Base-by-base conservation (phyloP, 2,888 invertebrate species). In the Netelia inedita region DNA sequence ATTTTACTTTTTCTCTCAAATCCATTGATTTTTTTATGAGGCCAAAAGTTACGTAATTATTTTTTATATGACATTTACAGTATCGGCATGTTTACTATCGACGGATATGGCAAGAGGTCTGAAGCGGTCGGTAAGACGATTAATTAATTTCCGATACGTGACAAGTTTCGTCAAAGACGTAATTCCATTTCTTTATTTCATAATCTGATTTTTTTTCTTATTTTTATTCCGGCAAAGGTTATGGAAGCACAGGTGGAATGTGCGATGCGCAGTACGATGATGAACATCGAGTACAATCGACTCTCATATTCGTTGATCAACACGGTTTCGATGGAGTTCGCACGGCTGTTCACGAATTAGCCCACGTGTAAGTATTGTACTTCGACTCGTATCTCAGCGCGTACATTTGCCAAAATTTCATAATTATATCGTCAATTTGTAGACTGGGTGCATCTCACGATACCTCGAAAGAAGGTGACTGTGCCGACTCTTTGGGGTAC, bases 361-460 rank as follows among this genome's bases (percentile, higher is more conserved):
- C 55, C 28, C 71, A 71, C 55, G 55, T 71, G 71, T 71, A 10
- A 35, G 71, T 71, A 11, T 19, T 14, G 14, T 16, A 14, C 2
- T n/a, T 41, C 14, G 9, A 19, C 6, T 57, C 16, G 19, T 9
- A n/a, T 9, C 14, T 2, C 46, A 43, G 43, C 6, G 43, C 2
- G 14, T 53, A 14, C 8, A 55, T 1, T 55, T 2, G 16, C 14
- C 11, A 5, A 5, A 57, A 35, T 5, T 6, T 14, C 11, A 19
- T 50, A 14, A 19, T 19, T n/a, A 14, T 14, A 46, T 46, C 14
- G 23, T 53, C n/a, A 0, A 35, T 55, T 8, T 0, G 1, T 16
- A 57, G 71, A 57, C 28, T 71, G 11, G 71, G 71, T 1, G 57
- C 71, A 6, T 1, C 1, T 19, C 55, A 71, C 57, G 71, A 71